phyloP scores from a whole-genome alignment of 2,797 vertebrate species.

The Anguilla pacifica region DNA sequence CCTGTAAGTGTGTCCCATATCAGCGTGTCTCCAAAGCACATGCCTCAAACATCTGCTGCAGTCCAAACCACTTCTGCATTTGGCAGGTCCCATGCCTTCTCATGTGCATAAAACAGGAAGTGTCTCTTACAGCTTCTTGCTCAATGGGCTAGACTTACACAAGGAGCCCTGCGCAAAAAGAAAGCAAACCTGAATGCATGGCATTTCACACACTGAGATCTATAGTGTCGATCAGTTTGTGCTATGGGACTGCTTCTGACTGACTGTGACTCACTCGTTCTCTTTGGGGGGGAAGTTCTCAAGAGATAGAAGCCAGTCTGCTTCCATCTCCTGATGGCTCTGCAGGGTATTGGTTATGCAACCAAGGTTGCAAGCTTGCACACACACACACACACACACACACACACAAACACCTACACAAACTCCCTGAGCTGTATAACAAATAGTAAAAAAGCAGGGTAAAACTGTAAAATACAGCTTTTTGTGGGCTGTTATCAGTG shows the following conservation, averaged over 20 bases:
- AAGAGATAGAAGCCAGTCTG: background rate
- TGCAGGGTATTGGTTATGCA: background rate
- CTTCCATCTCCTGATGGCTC: background rate
- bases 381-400: background rate
- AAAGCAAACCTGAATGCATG: background rate
- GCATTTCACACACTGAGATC: background rate
- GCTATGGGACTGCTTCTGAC: background rate
- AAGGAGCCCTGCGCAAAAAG: background rate
- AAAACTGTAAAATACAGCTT: too few relatives aligned
- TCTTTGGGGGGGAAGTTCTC: background rate
- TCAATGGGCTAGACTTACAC: background rate
- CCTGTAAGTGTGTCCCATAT: background rate
- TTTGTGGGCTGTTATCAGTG: too few relatives aligned
- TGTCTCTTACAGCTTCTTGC: background rate
- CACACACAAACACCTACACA: too few relatives aligned
- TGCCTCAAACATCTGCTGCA: background rate
- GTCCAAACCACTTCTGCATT: constrained; percentile 2
- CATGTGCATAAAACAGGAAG: background rate
- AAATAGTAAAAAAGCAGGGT: too few relatives aligned
- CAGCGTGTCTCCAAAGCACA: background rate
- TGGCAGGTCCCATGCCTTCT: background rate
- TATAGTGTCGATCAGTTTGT: background rate
- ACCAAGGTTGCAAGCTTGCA: background rate
- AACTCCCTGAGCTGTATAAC: too few relatives aligned
- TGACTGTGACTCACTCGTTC: background rate